Conservation (phyloP, 2,888 invertebrate genomes). For the Phasia obesa region DNA sequence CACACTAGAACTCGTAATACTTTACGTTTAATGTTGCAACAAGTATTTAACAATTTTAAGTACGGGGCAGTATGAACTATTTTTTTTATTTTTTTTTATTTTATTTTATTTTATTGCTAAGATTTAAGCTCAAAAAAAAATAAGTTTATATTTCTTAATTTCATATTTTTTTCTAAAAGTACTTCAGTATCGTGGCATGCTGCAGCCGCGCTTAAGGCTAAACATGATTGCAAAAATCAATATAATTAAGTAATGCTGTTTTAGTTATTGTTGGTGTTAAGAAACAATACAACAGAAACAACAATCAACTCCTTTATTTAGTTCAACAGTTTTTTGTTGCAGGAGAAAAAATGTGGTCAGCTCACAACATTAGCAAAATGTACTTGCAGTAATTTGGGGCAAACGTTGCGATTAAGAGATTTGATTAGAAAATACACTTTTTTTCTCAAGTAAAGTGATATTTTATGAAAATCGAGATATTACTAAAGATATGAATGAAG, state of each 20-base stretch:
- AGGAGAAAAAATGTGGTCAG: slow-evolving; percentile 17
- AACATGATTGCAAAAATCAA: slow-evolving; percentile 68
- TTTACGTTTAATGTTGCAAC: slow-evolving; percentile 44
- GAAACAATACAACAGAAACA: slow-evolving; percentile 11
- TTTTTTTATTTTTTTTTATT: slow-evolving; percentile 25
- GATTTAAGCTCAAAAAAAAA: slow-evolving; percentile 32
- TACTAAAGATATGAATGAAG: neutral
- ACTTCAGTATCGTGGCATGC: slow-evolving; percentile 41
- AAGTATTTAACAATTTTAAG: slow-evolving; percentile 43
- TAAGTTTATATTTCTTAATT: neutral
- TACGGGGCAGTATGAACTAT: slow-evolving; percentile 35
- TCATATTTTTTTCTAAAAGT: slow-evolving; percentile 7
- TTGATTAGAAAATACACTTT: slow-evolving; percentile 16
- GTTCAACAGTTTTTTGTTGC: slow-evolving; percentile 19
- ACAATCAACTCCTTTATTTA: slow-evolving; percentile 45
- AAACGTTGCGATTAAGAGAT: slow-evolving; percentile 18
- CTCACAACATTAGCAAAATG: slow-evolving; percentile 5
- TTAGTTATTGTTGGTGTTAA: slow-evolving; percentile 36
- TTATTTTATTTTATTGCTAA: slow-evolving; percentile 37
- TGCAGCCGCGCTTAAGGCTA: slow-evolving; percentile 63
- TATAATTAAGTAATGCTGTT: slow-evolving; percentile 64
- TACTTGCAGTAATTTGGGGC: slow-evolving; percentile 35
- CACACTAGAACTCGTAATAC: neutral
- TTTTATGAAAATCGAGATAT: neutral
- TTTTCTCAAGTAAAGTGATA: neutral